Conservation (phyloP, 2,888 invertebrate genomes). For the Drosophila leonis region DNA sequence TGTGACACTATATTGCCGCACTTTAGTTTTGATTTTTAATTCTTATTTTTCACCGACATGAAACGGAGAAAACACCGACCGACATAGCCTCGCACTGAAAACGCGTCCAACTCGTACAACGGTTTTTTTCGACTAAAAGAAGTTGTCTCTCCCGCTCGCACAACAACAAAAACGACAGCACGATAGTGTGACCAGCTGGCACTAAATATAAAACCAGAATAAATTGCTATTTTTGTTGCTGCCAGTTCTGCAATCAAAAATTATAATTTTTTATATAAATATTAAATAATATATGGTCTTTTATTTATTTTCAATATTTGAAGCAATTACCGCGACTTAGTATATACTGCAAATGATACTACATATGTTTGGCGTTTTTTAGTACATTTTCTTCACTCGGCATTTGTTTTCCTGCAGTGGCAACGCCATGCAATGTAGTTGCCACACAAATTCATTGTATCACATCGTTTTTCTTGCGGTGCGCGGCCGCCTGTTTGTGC, state of each 20-base stretch:
- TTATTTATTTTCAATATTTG: background rate
- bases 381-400: slow-evolving; percentile 11
- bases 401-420: slow-evolving; percentile 5
- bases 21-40: slow-evolving; percentile 44
- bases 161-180: slow-evolving; percentile 36
- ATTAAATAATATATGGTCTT: background rate
- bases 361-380: background rate
- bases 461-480: slow-evolving; percentile 26
- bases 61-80: slow-evolving; percentile 59
- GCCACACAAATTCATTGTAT: slow-evolving; percentile 24
- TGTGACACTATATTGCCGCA: slow-evolving; percentile 47
- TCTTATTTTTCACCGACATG: slow-evolving; percentile 61
- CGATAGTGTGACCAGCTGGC: slow-evolving; percentile 34
- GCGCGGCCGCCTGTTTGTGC: slow-evolving; percentile 30
- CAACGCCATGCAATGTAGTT: slow-evolving; percentile 24
- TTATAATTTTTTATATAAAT: too few species aligned
- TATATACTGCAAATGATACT: slow-evolving; percentile 16
- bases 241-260: background rate
- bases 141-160: slow-evolving; percentile 38
- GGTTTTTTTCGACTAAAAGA: slow-evolving; percentile 46
- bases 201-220: too few species aligned
- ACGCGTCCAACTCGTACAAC: slow-evolving; percentile 49
- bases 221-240: background rate
- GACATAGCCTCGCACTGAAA: slow-evolving; percentile 52
- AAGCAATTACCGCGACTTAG: background rate